Conservation (phyloP, 2,888 invertebrate genomes). For the Plebejus anna region DNA sequence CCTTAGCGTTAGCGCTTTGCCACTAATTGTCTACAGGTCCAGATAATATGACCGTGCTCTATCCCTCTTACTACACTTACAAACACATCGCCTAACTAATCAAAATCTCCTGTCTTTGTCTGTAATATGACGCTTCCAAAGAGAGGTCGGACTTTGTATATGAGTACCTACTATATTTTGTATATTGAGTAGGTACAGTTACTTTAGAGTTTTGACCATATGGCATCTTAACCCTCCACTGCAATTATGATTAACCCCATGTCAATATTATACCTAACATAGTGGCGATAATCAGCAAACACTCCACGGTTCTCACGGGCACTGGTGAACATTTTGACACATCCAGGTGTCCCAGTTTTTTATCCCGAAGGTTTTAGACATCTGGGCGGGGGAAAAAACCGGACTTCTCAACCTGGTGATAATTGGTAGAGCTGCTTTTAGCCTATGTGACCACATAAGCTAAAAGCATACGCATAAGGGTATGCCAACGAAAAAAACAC, state of each 20-base stretch:
- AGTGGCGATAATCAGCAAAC: conserved; percentile 42
- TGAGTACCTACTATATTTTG: too few relatives aligned
- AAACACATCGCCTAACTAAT: too few relatives aligned
- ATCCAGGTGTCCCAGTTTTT: conserved; percentile 77
- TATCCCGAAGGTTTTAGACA: conserved; percentile 64
- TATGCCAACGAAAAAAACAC: neutral
- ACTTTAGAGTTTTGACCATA: neutral
- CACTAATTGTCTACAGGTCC: too few relatives aligned
- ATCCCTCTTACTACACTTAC: too few relatives aligned
- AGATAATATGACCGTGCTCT: too few relatives aligned
- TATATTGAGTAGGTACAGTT: neutral
- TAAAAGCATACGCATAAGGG: neutral
- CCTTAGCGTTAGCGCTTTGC: too few relatives aligned
- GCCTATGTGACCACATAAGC: neutral
- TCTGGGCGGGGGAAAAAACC: conserved; percentile 74
- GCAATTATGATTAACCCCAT: conserved; percentile 25
- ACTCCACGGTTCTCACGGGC: conserved; percentile 65
- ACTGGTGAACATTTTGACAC: conserved; percentile 78
- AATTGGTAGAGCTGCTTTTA: conserved; percentile 49
- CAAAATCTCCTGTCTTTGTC: too few relatives aligned
- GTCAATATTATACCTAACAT: conserved; percentile 38
- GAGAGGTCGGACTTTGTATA: too few relatives aligned
- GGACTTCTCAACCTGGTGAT: conserved; percentile 74
- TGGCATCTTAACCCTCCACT: neutral
- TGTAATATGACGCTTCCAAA: too few relatives aligned